Percentiles rank a stretch among this genome's conserved stretches.
Evolutionary conservation across 2,113 vertebrate genomes (phyloP).

Genomic region (Capra hircus): DNA sequence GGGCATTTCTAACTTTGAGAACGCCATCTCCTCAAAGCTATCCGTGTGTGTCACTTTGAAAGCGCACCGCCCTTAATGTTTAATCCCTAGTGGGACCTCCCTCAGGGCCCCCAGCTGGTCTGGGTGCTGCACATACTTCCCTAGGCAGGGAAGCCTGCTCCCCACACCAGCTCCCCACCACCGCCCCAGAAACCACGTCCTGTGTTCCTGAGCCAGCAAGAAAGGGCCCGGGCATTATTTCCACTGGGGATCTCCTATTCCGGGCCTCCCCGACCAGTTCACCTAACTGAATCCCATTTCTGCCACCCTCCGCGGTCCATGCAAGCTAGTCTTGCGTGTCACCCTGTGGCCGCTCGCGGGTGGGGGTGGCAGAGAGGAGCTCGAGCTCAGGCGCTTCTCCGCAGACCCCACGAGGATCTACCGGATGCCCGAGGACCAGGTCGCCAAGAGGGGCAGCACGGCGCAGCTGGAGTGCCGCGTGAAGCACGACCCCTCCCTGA

Average conservation of each 20-base stretch:
- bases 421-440: slow-evolving; percentile 86
- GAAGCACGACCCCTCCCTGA: slow-evolving; percentile 87
- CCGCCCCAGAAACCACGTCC: not conserved
- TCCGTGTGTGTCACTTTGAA: not conserved
- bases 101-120: not conserved
- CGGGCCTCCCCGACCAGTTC: not conserved
- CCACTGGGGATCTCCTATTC: not conserved
- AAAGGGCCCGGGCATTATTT: not conserved
- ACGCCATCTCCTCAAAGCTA: too few relatives aligned
- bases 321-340: not conserved
- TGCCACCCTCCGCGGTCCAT: accelerated
- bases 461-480: slow-evolving; percentile 89
- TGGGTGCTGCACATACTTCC: not conserved
- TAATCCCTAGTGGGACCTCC: not conserved
- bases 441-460: slow-evolving; percentile 81
- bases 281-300: not conserved
- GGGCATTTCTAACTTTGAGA: not conserved
- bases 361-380: not conserved
- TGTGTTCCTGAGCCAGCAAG: not conserved
- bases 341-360: not conserved
- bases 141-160: not conserved
- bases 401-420: slow-evolving; percentile 92
- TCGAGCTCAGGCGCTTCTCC: not conserved
- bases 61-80: not conserved
- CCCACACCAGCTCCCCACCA: not conserved